These are phyloP conservation scores for Agrochola lota DNA, from an alignment of 2,888 invertebrate genomes.

Conservation along the genomic window DNA sequence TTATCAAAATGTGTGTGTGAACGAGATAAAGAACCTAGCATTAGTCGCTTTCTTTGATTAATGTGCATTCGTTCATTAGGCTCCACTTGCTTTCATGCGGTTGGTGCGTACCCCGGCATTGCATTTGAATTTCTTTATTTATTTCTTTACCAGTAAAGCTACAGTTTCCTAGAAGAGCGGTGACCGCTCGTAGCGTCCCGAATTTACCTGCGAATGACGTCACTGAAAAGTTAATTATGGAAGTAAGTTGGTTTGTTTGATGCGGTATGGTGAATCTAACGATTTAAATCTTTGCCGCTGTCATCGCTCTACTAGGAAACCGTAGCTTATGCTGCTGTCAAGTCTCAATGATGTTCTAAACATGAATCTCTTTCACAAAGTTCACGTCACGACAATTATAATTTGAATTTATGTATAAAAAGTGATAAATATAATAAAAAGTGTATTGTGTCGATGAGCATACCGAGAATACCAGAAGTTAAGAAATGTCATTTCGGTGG, in stretches of 20 bases:
- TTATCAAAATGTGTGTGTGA: background rate
- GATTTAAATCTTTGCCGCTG: too few species aligned
- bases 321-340: background rate
- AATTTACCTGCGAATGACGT: too few species aligned
- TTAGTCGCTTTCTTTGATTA: background rate
- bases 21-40: background rate
- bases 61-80: background rate
- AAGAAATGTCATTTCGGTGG: background rate
- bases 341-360: background rate
- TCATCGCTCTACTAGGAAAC: too few species aligned
- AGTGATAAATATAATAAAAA: background rate
- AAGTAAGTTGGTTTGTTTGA: too few species aligned
- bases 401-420: background rate
- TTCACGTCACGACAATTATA: background rate
- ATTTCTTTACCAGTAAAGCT: too few species aligned
- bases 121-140: background rate
- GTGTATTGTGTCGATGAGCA: background rate
- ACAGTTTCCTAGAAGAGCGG: too few species aligned
- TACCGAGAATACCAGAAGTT: slow-evolving; percentile 15
- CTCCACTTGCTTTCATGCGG: background rate
- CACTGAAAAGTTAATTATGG: too few species aligned
- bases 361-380: background rate
- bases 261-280: too few species aligned
- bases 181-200: too few species aligned
- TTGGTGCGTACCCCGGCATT: background rate